Evolutionary conservation across 2,113 vertebrate species (phyloP).

Genomic region (Odontophorus gujanensis): DNA sequence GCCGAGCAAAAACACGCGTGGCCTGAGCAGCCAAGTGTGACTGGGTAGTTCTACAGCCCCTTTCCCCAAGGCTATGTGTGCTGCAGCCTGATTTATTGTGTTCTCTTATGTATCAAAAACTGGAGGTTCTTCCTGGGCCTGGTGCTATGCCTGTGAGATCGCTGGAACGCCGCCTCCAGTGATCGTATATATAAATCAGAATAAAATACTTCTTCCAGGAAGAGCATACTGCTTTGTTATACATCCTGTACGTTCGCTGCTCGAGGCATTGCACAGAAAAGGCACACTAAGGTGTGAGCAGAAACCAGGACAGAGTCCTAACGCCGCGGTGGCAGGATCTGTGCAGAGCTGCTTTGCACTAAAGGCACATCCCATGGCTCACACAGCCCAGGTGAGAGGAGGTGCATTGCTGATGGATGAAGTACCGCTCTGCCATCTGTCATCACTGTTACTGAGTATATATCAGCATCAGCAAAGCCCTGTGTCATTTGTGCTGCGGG

Average conservation of each 20-base stretch:
- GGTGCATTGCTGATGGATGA: neutral
- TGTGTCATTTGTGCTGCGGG: slow-evolving; percentile 24
- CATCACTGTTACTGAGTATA: neutral
- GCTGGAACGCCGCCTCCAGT: neutral
- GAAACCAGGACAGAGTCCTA: neutral
- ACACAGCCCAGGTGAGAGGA: neutral
- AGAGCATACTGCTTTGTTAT: neutral
- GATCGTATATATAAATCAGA: neutral
- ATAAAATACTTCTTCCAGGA: neutral
- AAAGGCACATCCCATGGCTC: neutral
- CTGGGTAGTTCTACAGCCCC: neutral
- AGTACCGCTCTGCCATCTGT: neutral
- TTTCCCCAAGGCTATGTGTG: neutral
- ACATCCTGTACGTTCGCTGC: neutral
- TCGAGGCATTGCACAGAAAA: neutral
- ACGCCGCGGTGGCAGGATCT: neutral
- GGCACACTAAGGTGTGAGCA: neutral
- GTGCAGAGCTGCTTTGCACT: neutral
- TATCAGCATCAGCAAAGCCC: neutral
- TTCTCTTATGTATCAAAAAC: fast-evolving
- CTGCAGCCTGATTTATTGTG: neutral
- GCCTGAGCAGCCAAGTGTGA: neutral
- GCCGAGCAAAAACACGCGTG: neutral
- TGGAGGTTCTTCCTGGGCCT: neutral
- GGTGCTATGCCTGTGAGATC: neutral